Evolutionary conservation across 2,888 invertebrate species (phyloP).

Genomic region (Isoperla grammatica): DNA sequence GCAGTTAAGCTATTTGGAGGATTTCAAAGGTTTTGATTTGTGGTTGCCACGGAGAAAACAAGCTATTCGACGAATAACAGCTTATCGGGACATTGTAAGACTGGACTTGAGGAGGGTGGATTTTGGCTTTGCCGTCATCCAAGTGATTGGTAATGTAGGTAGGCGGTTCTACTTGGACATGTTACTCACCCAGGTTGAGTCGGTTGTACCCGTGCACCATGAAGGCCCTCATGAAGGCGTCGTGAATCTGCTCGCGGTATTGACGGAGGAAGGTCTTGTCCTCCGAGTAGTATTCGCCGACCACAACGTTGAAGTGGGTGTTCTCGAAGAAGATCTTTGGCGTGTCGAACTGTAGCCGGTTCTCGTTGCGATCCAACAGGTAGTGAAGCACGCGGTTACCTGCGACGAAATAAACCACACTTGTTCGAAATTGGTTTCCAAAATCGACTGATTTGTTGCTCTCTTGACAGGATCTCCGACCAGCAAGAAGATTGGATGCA

Average conservation of each 20-base stretch:
- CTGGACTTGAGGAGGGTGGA: too few species aligned
- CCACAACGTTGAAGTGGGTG: conserved; percentile 44
- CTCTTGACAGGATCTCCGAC: too few species aligned
- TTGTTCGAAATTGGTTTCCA: not conserved
- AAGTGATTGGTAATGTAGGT: too few species aligned
- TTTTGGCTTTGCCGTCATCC: too few species aligned
- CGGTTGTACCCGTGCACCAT: conserved; percentile 42
- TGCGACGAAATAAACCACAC: not conserved
- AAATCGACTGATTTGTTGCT: not conserved
- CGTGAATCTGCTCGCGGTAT: conserved; percentile 48
- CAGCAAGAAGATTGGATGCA: too few species aligned
- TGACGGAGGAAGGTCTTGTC: conserved; percentile 51
- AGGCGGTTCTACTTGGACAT: too few species aligned
- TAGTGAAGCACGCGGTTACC: conserved; percentile 52
- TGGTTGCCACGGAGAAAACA: too few species aligned
- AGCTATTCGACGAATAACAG: too few species aligned
- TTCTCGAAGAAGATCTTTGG: conserved; percentile 49
- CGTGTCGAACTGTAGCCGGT: conserved; percentile 45
- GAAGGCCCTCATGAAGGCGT: conserved; percentile 44
- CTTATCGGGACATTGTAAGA: too few species aligned
- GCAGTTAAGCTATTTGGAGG: too few species aligned
- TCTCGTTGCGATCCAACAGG: conserved; percentile 52
- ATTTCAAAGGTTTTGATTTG: too few species aligned
- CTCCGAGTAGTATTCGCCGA: conserved; percentile 42
- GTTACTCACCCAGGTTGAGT: conserved; percentile 9